These are phyloP conservation scores for Platalea minor DNA, from an alignment of 2,797 vertebrate genomes.

Conservation along the genomic window DNA sequence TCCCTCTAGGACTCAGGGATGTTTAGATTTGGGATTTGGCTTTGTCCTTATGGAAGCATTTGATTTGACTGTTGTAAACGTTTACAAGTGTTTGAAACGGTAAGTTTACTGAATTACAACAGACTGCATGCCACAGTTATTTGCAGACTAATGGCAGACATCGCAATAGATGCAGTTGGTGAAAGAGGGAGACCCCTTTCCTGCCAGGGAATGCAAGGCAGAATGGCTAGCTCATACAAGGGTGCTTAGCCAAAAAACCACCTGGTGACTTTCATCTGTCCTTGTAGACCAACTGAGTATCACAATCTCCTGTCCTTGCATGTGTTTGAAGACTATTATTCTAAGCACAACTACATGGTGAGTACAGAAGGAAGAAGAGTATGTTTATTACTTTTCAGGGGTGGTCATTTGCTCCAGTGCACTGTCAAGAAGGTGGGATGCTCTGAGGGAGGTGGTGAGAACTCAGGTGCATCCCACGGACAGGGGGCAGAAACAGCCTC, in stretches of 20 bases:
- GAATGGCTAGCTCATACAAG: neutral
- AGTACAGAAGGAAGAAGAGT: neutral
- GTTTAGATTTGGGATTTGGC: neutral
- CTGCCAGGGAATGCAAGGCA: neutral
- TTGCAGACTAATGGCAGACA: neutral
- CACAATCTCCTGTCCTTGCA: neutral
- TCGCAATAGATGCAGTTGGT: neutral
- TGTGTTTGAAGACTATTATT: neutral
- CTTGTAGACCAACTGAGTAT: neutral
- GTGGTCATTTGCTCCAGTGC: neutral
- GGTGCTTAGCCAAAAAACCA: neutral
- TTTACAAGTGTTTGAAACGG: neutral
- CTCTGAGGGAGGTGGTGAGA: neutral
- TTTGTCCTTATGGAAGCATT: neutral
- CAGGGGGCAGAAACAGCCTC: neutral
- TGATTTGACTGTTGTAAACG: neutral
- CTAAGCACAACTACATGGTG: neutral
- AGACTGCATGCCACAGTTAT: neutral
- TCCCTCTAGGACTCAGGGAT: neutral
- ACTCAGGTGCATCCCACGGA: accelerated
- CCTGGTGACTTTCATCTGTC: neutral
- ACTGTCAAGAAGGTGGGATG: neutral
- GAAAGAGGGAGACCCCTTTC: neutral
- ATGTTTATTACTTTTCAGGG: neutral
- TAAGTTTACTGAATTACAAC: neutral